phyloP scores from a whole-genome alignment of 1,140 invertebrate genomes.

The Choristoneura fumiferana region DNA sequence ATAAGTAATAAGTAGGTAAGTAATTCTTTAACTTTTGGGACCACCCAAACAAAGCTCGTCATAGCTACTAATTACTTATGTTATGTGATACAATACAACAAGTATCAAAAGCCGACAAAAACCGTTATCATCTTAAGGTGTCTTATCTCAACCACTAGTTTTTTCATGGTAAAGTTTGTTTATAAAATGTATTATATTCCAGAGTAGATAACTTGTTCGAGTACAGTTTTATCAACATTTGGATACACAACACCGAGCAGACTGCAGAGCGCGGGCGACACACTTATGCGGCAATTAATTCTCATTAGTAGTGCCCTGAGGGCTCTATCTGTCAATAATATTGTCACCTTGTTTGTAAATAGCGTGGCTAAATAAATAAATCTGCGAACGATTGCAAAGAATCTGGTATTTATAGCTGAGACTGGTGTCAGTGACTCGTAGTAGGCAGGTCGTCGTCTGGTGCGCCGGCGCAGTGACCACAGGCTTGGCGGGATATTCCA shows the following conservation, averaged over 20 bases:
- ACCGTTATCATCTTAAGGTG: too few species aligned
- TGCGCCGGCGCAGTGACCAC: conserved; percentile 35
- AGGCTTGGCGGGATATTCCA: conserved; percentile 49
- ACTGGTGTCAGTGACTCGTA: conserved; percentile 54
- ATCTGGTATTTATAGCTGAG: conserved; percentile 53
- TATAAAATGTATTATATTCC: too few species aligned
- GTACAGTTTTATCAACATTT: conserved; percentile 17
- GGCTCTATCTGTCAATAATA: conserved; percentile 53
- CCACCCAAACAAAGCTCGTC: too few species aligned
- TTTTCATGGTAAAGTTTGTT: too few species aligned
- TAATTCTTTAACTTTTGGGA: too few species aligned
- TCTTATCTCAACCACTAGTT: too few species aligned
- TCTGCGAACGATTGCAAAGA: conserved; percentile 53
- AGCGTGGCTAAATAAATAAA: conserved; percentile 44
- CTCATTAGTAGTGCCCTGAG: conserved; percentile 48
- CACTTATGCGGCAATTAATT: conserved; percentile 58
- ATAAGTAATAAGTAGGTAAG: too few species aligned
- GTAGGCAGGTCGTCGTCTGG: conserved; percentile 32
- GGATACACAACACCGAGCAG: conserved; percentile 19
- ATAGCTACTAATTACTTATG: too few species aligned
- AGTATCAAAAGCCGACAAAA: too few species aligned
- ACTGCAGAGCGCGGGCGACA: conserved; percentile 37
- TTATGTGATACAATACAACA: too few species aligned
- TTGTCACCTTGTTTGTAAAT: conserved; percentile 64
- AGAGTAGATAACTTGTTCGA: too few species aligned